phyloP scores from a whole-genome alignment of 2,888 invertebrate genomes.

The Gisinianus flammeolus region DNA sequence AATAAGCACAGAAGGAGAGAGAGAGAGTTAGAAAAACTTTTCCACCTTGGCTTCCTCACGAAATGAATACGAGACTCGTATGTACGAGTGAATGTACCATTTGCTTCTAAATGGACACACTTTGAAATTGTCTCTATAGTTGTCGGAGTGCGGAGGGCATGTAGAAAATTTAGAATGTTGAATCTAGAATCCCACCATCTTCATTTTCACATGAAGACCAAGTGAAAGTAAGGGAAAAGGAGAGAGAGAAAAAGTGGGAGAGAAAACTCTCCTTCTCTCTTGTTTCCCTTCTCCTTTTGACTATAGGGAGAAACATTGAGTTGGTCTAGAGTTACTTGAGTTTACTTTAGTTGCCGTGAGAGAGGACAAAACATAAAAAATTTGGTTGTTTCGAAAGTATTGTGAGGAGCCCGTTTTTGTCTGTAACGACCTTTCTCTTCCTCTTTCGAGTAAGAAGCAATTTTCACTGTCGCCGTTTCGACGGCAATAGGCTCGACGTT shows the following conservation, averaged over 20 bases:
- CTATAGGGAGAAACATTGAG: background rate
- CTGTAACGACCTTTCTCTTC: constrained; percentile 28
- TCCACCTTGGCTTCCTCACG: no score
- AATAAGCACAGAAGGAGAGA: no score
- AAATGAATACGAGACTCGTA: no score
- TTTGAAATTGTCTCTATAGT: background rate
- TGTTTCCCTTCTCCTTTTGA: background rate
- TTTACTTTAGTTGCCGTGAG: background rate
- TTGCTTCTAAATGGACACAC: background rate
- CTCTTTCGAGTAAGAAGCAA: constrained; percentile 30
- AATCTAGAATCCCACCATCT: no score
- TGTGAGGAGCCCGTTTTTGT: constrained; percentile 3
- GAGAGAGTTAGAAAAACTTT: no score
- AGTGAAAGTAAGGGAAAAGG: background rate
- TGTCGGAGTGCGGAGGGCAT: no score
- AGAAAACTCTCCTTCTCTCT: background rate
- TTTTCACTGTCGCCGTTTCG: constrained; percentile 35
- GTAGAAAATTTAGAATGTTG: no score
- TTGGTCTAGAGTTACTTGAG: background rate
- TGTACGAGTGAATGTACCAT: background rate
- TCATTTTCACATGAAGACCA: no score
- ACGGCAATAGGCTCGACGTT: constrained; percentile 31
- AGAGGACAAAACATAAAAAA: constrained; percentile 20
- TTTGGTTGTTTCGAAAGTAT: constrained; percentile 23
- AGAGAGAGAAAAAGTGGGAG: background rate